phyloP scores from a whole-genome alignment of 2,888 invertebrate genomes.

The Metallyticus violacea region DNA sequence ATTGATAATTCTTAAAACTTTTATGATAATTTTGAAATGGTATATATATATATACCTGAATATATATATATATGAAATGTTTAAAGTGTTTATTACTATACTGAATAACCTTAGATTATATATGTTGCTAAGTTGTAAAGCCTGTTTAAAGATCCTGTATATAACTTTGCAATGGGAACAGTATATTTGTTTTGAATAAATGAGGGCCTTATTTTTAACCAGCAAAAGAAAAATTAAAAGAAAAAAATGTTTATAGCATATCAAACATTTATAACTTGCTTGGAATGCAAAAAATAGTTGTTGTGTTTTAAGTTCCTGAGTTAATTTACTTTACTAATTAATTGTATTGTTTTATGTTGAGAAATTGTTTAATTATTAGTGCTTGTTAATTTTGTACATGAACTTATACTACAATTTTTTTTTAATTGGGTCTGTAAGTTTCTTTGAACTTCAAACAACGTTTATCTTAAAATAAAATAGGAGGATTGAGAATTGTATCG shows the following conservation, averaged over 20 bases:
- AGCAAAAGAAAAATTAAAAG: neutral
- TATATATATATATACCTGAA: neutral
- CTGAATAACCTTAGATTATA: neutral
- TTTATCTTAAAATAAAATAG: neutral
- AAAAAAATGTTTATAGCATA: neutral
- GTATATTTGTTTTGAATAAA: neutral
- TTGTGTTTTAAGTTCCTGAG: neutral
- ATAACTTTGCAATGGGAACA: conserved; percentile 10
- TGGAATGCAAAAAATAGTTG: neutral
- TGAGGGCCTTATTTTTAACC: conserved; percentile 11
- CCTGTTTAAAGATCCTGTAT: neutral
- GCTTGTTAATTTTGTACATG: neutral
- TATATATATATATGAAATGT: neutral
- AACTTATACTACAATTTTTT: neutral
- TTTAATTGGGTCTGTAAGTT: neutral
- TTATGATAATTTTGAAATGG: neutral
- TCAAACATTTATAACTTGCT: neutral
- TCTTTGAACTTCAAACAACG: neutral
- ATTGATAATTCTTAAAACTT: neutral
- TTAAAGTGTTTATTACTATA: neutral
- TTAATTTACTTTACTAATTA: neutral
- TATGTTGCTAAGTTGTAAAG: neutral
- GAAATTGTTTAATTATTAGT: neutral
- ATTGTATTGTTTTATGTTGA: neutral
- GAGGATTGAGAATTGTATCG: neutral